A percentile compares a stretch with the other conserved stretches of the same genome.
phyloP scores from a whole-genome alignment of 2,797 vertebrate species.

The Pseudocheirus occidentalis region DNA sequence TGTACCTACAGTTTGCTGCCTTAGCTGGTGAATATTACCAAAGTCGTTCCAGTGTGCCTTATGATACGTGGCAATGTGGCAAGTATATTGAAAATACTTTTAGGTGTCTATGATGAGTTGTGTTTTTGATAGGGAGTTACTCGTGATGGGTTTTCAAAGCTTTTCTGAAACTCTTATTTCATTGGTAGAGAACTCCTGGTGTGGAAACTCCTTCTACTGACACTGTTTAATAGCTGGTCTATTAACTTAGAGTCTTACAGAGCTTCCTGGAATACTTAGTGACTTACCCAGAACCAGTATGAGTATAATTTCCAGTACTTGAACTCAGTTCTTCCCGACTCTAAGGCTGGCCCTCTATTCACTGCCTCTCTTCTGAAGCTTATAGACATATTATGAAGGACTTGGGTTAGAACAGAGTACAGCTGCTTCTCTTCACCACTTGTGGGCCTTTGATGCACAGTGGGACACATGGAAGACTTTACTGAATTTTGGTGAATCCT shows the following conservation, averaged over 20 bases:
- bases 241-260: neutral
- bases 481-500: neutral
- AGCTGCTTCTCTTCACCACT: neutral
- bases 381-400: neutral
- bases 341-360: neutral
- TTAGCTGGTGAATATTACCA: neutral
- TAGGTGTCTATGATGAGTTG: neutral
- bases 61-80: neutral
- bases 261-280: neutral
- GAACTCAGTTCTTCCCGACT: neutral
- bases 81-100: neutral
- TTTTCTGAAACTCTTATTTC: neutral
- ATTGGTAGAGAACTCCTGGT: neutral
- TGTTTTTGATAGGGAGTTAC: neutral
- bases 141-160: neutral
- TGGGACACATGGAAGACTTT: neutral
- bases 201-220: neutral
- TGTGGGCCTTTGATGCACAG: neutral
- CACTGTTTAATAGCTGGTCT: neutral
- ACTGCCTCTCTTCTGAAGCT: neutral
- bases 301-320: neutral
- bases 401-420: neutral
- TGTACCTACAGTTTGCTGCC: neutral
- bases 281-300: neutral
- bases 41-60: neutral